Conservation (phyloP, 92 coral and sea anemone species). For the Phenganax stokvisi region DNA sequence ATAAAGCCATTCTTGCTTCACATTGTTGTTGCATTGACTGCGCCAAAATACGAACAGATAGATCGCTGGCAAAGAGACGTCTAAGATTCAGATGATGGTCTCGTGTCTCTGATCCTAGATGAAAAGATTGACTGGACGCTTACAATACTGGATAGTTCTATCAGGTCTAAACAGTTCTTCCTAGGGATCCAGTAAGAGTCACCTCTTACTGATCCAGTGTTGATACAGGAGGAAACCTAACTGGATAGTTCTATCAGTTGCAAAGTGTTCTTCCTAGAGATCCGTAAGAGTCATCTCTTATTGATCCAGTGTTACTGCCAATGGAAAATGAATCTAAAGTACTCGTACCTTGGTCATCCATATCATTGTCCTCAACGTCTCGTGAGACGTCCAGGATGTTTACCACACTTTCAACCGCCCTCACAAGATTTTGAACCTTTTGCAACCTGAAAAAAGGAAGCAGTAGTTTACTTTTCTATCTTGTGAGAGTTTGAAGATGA, state of each 20-base stretch:
- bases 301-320: no score
- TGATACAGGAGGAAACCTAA: not conserved
- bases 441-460: conserved; percentile 50
- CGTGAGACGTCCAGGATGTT: conserved; percentile 62
- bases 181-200: not conserved
- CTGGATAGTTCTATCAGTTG: no score
- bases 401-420: conserved; percentile 60
- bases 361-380: conserved; percentile 39
- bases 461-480: no score
- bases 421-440: conserved; percentile 58
- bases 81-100: conserved; percentile 53
- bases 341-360: conserved; percentile 47
- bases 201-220: not conserved
- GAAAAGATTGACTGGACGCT: not conserved
- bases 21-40: conserved; percentile 62
- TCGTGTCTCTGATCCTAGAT: conserved; percentile 37
- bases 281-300: no score
- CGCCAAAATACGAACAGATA: conserved; percentile 54
- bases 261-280: no score
- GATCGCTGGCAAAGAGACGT: conserved; percentile 63
- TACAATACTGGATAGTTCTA: not conserved
- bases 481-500: not conserved
- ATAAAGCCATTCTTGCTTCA: conserved; percentile 60
- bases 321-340: no score
- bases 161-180: not conserved